Evolutionary conservation across 1,140 invertebrate species (phyloP).

Genomic region (Drosophila insularis): DNA sequence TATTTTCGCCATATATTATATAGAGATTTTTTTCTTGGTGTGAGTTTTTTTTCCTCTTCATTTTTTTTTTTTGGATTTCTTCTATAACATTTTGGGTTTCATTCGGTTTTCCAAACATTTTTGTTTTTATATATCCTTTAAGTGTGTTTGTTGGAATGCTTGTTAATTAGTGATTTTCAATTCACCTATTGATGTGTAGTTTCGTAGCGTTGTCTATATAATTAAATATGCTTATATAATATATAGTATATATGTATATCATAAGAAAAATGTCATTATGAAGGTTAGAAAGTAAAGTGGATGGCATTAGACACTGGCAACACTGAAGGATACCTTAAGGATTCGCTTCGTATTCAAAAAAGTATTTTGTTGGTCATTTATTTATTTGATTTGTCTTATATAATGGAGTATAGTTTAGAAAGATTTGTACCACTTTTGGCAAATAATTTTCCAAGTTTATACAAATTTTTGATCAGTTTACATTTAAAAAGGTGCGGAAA

Average conservation of each 20-base stretch:
- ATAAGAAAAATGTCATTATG: background rate
- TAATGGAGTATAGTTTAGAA: too few species aligned
- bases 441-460: too few species aligned
- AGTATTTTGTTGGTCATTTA: too few species aligned
- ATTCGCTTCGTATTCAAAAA: too few species aligned
- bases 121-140: conserved; percentile 38
- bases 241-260: background rate
- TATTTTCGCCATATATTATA: conserved; percentile 21
- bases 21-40: conserved; percentile 37
- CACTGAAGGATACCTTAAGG: too few species aligned
- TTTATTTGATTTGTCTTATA: too few species aligned
- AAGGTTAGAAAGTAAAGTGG: background rate
- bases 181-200: conserved; percentile 3
- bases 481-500: too few species aligned
- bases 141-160: conserved; percentile 10
- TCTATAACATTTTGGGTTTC: conserved; percentile 44
- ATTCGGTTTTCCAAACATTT: conserved; percentile 32
- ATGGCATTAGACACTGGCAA: too few species aligned
- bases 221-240: background rate
- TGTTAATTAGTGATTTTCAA: conserved; percentile 4
- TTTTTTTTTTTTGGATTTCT: conserved; percentile 17
- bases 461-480: too few species aligned
- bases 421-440: too few species aligned
- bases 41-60: conserved; percentile 20
- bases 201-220: conserved; percentile 4